These are phyloP conservation scores for Eurosta solidaginis DNA, from an alignment of 1,140 invertebrate species.

Conservation along the genomic window DNA sequence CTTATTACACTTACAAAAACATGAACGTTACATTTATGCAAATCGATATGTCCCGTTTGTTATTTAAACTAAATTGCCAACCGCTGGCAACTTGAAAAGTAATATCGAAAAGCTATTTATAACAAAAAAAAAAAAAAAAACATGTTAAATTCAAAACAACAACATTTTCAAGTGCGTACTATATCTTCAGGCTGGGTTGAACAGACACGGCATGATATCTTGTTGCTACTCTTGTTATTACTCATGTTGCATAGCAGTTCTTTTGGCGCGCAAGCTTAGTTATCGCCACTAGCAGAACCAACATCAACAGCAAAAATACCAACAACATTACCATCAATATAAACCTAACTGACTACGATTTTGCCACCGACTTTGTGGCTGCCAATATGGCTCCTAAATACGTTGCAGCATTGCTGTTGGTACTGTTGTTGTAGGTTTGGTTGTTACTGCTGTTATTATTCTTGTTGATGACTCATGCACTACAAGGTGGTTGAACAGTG, in stretches of 20 bases:
- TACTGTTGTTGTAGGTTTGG: too few relatives aligned
- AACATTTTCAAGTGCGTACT: not conserved
- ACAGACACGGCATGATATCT: not conserved
- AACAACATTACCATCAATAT: not conserved
- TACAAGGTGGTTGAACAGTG: not conserved
- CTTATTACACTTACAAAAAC: too few relatives aligned
- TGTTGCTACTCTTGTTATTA: slow-evolving; percentile 2
- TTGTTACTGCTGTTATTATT: not conserved
- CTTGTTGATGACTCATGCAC: slow-evolving; percentile 10
- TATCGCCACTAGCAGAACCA: not conserved
- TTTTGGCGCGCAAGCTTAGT: not conserved
- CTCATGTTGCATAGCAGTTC: slow-evolving; percentile 16
- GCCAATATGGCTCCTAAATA: not conserved
- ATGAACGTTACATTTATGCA: too few relatives aligned
- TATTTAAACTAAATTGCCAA: not conserved
- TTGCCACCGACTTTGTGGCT: slow-evolving; percentile 20
- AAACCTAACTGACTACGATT: not conserved
- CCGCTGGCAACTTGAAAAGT: not conserved
- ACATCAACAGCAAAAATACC: not conserved
- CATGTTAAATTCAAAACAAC: not conserved
- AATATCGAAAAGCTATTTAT: not conserved
- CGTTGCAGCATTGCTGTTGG: not conserved
- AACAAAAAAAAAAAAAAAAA: not conserved
- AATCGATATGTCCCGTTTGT: too few relatives aligned
- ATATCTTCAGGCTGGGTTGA: not conserved